phyloP scores from a whole-genome alignment of 35 echinoderm and acorn worm species.

The Eucidaris tribuloides region DNA sequence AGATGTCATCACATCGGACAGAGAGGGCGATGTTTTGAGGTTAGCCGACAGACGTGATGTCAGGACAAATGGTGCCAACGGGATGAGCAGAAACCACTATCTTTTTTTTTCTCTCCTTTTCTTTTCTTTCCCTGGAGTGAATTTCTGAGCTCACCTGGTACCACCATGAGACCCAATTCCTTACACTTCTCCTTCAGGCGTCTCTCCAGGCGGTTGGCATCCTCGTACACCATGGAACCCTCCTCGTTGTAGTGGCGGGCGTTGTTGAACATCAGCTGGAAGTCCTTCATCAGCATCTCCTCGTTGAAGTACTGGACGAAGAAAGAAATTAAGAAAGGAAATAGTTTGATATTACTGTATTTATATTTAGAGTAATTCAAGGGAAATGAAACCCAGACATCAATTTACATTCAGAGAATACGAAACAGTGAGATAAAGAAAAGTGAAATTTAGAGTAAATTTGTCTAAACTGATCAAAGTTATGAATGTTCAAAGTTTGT shows the following conservation, averaged over 20 bases:
- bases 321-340: neutral
- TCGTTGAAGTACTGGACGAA: constrained; percentile 49
- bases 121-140: constrained; percentile 7
- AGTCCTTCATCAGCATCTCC: constrained; percentile 62
- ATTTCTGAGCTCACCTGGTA: constrained; percentile 51
- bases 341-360: too few species aligned
- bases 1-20: too few species aligned
- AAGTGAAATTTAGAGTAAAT: too few species aligned
- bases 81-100: neutral
- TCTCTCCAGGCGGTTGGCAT: constrained; percentile 83
- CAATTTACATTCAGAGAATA: too few species aligned
- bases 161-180: constrained; percentile 37
- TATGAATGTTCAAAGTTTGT: too few species aligned
- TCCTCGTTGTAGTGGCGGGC: constrained; percentile 98
- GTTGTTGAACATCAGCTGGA: constrained; percentile 90
- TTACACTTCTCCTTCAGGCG: constrained; percentile 78
- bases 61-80: too few species aligned
- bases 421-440: too few species aligned
- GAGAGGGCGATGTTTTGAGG: too few species aligned
- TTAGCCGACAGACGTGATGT: too few species aligned
- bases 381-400: too few species aligned
- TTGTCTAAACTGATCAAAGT: too few species aligned
- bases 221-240: constrained; percentile 81
- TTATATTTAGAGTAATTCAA: too few species aligned
- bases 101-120: neutral